phyloP scores from a whole-genome alignment of 2,888 invertebrate species.

The Drosophila tripunctata region DNA sequence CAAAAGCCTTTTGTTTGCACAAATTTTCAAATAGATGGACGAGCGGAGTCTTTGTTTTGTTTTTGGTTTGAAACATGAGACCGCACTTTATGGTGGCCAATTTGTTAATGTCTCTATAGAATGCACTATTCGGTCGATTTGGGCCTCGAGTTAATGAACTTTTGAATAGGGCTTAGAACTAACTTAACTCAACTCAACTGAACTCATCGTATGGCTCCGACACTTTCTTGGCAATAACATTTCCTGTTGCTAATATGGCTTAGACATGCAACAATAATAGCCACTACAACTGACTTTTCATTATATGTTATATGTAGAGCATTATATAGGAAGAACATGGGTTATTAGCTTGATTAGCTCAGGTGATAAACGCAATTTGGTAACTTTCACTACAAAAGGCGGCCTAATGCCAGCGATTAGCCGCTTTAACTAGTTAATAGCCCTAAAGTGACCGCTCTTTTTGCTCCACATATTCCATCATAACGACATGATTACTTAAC shows the following conservation, averaged over 20 bases:
- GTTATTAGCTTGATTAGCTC: slow-evolving; percentile 52
- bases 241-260: slow-evolving; percentile 63
- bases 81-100: slow-evolving; percentile 59
- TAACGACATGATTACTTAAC: slow-evolving; percentile 41
- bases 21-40: slow-evolving; percentile 42
- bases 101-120: slow-evolving; percentile 60
- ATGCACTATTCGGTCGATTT: slow-evolving; percentile 43
- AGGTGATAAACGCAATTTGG: slow-evolving; percentile 59
- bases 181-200: neutral
- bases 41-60: no score
- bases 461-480: slow-evolving; percentile 19
- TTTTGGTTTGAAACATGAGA: slow-evolving; percentile 58
- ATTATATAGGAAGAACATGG: slow-evolving; percentile 26
- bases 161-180: slow-evolving; percentile 32
- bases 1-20: slow-evolving; percentile 60
- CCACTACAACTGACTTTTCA: slow-evolving; percentile 38
- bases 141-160: slow-evolving; percentile 45
- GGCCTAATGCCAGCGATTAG: slow-evolving; percentile 51
- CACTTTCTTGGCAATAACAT: slow-evolving; percentile 62
- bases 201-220: slow-evolving; percentile 30
- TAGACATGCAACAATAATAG: slow-evolving; percentile 56
- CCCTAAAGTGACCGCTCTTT: slow-evolving; percentile 1
- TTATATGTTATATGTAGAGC: slow-evolving; percentile 14
- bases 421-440: slow-evolving; percentile 53
- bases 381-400: slow-evolving; percentile 64